A percentile compares a stretch with the other conserved stretches of the same genome.
These are phyloP conservation scores for Saguinus imperator DNA, from an alignment of 2,113 vertebrate species.

Conservation along the genomic window DNA sequence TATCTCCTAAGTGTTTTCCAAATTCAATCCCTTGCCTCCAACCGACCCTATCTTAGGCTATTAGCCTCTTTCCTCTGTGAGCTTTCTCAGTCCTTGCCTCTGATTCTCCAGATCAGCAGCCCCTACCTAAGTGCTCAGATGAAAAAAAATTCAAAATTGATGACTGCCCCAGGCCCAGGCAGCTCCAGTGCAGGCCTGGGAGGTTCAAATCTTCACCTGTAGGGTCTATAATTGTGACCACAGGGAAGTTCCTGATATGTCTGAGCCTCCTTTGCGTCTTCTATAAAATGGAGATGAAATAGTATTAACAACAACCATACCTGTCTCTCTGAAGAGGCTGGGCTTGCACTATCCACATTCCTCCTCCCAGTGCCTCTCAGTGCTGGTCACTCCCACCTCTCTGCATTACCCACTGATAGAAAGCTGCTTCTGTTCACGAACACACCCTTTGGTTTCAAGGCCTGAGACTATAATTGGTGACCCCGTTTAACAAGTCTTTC, in stretches of 20 bases:
- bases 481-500: neutral
- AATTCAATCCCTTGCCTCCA: neutral
- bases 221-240: neutral
- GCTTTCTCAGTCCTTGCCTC: neutral
- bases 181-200: neutral
- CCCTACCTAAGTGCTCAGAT: neutral
- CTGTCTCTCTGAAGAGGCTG: neutral
- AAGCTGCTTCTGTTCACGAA: neutral
- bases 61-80: neutral
- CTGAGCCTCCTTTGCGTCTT: neutral
- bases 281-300: constrained; percentile 12
- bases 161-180: neutral
- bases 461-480: neutral
- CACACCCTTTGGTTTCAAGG: neutral
- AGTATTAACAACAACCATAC: neutral
- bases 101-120: neutral
- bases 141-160: neutral
- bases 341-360: neutral
- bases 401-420: neutral
- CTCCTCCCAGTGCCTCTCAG: neutral
- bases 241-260: neutral
- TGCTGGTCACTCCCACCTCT: neutral
- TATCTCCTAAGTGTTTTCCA: neutral
- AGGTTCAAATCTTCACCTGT: neutral
- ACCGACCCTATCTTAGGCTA: neutral